Evolutionary conservation across 2,113 vertebrate genomes (phyloP).

Genomic region (Caracal caracal): DNA sequence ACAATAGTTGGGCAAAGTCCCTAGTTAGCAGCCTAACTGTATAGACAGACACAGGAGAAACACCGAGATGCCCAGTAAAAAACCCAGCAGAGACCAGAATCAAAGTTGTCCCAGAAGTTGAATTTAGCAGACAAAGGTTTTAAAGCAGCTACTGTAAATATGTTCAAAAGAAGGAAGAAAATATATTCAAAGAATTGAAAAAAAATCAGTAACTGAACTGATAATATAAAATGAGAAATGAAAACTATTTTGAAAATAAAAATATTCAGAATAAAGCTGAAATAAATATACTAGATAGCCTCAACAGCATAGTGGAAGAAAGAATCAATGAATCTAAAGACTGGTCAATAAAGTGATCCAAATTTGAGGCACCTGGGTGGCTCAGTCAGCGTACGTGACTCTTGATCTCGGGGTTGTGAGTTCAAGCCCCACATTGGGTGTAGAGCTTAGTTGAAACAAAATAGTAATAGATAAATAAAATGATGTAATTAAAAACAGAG

Average conservation of each 20-base stretch:
- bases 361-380: not conserved
- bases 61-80: not conserved
- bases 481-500: not conserved
- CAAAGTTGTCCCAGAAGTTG: not conserved
- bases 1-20: not conserved
- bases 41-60: not conserved
- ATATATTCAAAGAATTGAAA: not conserved
- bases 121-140: not conserved
- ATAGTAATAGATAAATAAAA: not conserved
- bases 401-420: not conserved
- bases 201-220: not conserved
- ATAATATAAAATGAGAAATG: not conserved
- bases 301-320: not conserved
- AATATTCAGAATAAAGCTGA: not conserved
- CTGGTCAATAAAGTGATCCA: not conserved
- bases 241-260: not conserved
- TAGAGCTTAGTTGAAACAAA: not conserved
- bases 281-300: not conserved
- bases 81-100: not conserved
- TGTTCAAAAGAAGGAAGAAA: not conserved
- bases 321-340: not conserved
- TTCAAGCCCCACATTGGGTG: not conserved
- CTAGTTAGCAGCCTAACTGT: not conserved
- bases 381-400: not conserved
- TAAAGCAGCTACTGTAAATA: not conserved